phyloP scores from a whole-genome alignment of 2,888 invertebrate species.

The Yponomeuta plumbellus region DNA sequence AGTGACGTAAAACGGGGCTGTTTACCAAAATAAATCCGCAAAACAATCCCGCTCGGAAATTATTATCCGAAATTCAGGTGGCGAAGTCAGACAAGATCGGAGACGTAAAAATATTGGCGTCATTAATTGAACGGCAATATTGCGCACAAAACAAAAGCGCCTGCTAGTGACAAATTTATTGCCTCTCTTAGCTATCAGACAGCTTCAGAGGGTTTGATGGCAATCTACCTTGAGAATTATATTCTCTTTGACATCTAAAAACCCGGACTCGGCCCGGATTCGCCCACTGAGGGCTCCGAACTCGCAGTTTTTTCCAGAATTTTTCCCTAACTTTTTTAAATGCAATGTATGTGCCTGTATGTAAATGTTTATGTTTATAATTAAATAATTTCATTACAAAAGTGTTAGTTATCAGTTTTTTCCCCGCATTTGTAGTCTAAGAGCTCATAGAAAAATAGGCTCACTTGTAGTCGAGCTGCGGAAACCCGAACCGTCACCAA shows the following conservation, averaged over 20 bases:
- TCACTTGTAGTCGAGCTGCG: too few species aligned
- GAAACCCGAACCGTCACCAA: too few species aligned
- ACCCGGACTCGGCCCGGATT: too few species aligned
- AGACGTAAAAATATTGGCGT: conserved; percentile 61
- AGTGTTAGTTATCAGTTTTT: too few species aligned
- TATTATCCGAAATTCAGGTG: conserved; percentile 13
- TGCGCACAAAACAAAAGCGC: conserved; percentile 61
- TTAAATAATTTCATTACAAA: too few species aligned
- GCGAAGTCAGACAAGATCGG: conserved; percentile 37
- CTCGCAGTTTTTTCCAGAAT: too few species aligned
- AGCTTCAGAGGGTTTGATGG: neutral
- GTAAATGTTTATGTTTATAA: too few species aligned
- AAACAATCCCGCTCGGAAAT: neutral
- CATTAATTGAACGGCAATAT: conserved; percentile 69
- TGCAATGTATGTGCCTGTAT: too few species aligned
- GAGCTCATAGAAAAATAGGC: too few species aligned
- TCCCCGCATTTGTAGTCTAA: too few species aligned
- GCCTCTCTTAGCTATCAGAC: conserved; percentile 28
- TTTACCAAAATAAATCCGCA: neutral
- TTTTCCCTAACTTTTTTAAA: too few species aligned
- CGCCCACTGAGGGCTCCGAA: too few species aligned
- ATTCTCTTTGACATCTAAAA: neutral
- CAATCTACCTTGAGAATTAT: neutral
- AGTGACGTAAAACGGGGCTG: neutral
- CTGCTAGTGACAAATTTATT: conserved; percentile 60